Base-by-base conservation (phyloP, 2,113 vertebrate species). In the Opisthocomus hoazin region DNA sequence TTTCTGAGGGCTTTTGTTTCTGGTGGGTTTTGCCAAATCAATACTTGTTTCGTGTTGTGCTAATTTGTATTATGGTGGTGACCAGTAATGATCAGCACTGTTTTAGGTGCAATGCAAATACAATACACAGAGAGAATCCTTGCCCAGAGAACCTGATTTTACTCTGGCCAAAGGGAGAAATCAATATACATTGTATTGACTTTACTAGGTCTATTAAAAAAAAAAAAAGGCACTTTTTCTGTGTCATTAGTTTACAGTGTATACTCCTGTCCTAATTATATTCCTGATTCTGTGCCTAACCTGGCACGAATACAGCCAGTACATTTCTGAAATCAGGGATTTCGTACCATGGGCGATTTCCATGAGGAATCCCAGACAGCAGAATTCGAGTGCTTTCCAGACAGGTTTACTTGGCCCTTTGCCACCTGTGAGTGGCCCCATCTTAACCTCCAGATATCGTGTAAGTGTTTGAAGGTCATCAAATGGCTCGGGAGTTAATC, bases 21-120 rank as follows among this genome's bases (percentile, higher is more conserved):
- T 79, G 71, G 15, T 87, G 95, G 68, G 39, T 91, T 97, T 97
- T 93, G 85, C 93, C 92, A 94, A 74, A 77, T 34, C 39, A 70
- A 51, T 73, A 65, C 8, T 90, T 50, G 34, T 56, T 81, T 2
- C 68, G 45, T 66, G 29, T 92, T 60, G 45, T 68, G 74, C 26
- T 86, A 76, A 75, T 48, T 71, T 60, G 45, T 32, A 5, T 68
- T 29, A 21, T 19, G 22, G 53, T 43, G 27, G 10, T 8, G 36
- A 21, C 65, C 29, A 27, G 37, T 77, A 66, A 63, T 0, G 7
- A 39, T 54, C 0, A 1, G 20, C 15, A 3, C 20, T 69, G 46
- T 6, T 56, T 69, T 30, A 57, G 41, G 36, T 73, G 48, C 34
- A 9, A 24, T 53, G 45, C 37, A 53, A 26, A 65, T 27, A 71